Base-by-base conservation (phyloP, 2,888 invertebrate species). In the Stenodera caucasica region DNA sequence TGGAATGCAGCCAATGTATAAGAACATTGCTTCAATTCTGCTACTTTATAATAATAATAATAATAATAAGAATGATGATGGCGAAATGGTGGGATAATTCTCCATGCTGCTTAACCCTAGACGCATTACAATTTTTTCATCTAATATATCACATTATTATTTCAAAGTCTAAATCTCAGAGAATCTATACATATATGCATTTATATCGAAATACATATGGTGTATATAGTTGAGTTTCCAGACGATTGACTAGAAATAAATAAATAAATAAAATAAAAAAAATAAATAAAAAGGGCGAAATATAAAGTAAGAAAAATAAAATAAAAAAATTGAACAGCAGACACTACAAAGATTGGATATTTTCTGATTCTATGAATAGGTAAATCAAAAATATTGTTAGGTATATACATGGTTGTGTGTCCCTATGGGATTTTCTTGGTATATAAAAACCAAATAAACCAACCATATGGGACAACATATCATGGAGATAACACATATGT, bases 401-500 rank as follows among this genome's bases (percentile, higher is more conserved):
- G 61, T 64, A 65, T 63, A 61, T 60, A 61, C 67, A 69, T 61
- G 67, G 64, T 63, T n/a, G n/a, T 66, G 57, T 58, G 65, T 45
- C 66, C 75, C 74, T 75, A 72, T 73, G 77, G 75, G 77, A 75
- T 66, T 69, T 67, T 68, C 70, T 67, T 65, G 67, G 71, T 72
- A 72, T 71, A 78, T 78, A 78, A 78, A 78, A 77, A 74, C 72
- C 71, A 68, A 74, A 75, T 75, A 71, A 76, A 76, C 73, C 74
- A 73, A 76, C 76, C 76, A 76, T 72, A 73, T 72, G 73, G 75
- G 75, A 74, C 71, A 66, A 71, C 72, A 72, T 71, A 74, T 72
- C 75, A 70, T 69, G 59, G 64, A 68, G 70, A 70, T 70, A 71
- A 67, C 70, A 69, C 69, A 69, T 71, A 67, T 70, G 69, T 60